Evolutionary conservation across 2,888 invertebrate species (phyloP), one percentile per base, ranked within the genome.

Genomic region (Phengaris alcon): DNA sequence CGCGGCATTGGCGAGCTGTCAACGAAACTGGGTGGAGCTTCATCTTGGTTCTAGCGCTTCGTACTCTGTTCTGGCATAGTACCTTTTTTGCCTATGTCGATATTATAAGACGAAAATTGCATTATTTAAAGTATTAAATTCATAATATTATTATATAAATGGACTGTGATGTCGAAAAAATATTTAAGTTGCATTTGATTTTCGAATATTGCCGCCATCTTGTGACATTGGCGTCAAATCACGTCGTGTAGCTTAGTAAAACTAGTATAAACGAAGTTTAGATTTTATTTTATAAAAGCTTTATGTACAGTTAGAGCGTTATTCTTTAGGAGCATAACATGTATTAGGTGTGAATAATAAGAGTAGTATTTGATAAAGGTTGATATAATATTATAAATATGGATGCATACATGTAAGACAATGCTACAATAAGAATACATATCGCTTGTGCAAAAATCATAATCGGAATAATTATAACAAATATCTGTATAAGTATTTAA

Each of bases 1-100:
- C 97, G 97, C 87, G 97, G 98, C 81, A 96, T 98, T 83, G 98
- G 98, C 80, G 97, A 98, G 85, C 95, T 98, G 84, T 97, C 97
- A 85, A 97, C 97, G 83, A 97, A 97, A 92, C 95, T 98, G 80
- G 97, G 97, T 79, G 97, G 97, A 81, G 96, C 97, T 80, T 94
- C 95, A 76, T 97, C 97, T 89, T 97, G 97, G 97, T 97, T 97
- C 94, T 97, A 96, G 94, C 82, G 83, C 78, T 77, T 68, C 52
- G 72, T 15, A 84, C 82, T 77, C 78, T 79, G 82, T 81, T 80
- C 82, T 77, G 79, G 84, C 78, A 82, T 82, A 79, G 80, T 83
- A 83, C 79, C 80, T 84, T 84, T 82, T 87, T 88, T 86, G 86
- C 84, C 82, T 86, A 84, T 83, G 84, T 85, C 79, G 84, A 86